Conservation (phyloP, 2,888 invertebrate genomes). For the Lissocephala sabroskyi region DNA sequence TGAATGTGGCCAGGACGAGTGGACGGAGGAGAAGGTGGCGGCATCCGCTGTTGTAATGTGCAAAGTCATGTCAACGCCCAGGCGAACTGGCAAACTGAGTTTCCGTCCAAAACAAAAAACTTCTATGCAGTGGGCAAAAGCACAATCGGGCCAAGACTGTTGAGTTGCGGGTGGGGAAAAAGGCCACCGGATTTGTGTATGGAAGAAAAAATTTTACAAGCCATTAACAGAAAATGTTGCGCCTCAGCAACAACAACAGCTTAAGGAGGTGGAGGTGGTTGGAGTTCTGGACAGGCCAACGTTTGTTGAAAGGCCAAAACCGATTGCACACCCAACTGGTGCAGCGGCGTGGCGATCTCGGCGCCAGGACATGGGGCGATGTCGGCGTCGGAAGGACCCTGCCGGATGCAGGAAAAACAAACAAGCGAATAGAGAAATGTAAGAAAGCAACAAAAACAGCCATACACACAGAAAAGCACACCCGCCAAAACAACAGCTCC, state of each 20-base stretch:
- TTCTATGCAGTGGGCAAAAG: too few species aligned
- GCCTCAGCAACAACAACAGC: conserved; percentile 39
- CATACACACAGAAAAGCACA: conserved; percentile 7
- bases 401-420: conserved; percentile 51
- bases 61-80: conserved; percentile 47
- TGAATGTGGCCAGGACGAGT: too few species aligned
- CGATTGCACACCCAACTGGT: conserved; percentile 49
- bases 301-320: conserved; percentile 7
- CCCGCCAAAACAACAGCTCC: neutral
- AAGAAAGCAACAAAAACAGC: conserved; percentile 20
- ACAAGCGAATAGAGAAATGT: conserved; percentile 39
- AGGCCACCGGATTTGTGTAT: too few species aligned
- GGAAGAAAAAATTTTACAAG: conserved; percentile 60
- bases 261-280: conserved; percentile 14
- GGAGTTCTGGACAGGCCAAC: too few species aligned
- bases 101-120: conserved; percentile 43
- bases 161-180: conserved; percentile 33
- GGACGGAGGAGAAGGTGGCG: neutral
- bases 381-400: conserved; percentile 11
- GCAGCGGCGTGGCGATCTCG: conserved; percentile 49
- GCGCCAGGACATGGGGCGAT: conserved; percentile 29
- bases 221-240: conserved; percentile 64
- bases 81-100: conserved; percentile 10
- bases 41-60: conserved; percentile 22
- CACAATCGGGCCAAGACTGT: conserved; percentile 26